Base-by-base conservation (phyloP, 2,888 invertebrate genomes). In the Carcina quercana region DNA sequence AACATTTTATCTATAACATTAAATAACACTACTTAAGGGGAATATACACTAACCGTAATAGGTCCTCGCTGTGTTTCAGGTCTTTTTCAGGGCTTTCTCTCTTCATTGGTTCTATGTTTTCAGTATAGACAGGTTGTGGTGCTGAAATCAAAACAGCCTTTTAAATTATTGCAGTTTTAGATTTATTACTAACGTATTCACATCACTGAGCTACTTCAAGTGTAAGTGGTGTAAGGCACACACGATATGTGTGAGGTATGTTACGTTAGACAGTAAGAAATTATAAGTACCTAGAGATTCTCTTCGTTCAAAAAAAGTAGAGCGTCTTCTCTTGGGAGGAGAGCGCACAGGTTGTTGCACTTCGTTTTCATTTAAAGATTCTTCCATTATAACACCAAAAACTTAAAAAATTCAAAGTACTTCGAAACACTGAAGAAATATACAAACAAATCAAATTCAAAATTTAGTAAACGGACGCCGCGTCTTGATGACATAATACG, bases 291-390 rank as follows among this genome's bases (percentile, higher is more conserved):
- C 67, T 43, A 75, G 43, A 22, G 80, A 80, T 44, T 79, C 74
- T 35, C 80, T 61, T 43, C 70, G 64, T 46, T 76, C 75, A 43
- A 82, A 82, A 41, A 82, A 82, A 7, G 80, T 80, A 21, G 82
- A 82, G 15, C 80, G 60, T 53, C 80, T 63, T 34, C 80, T 61
- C 28, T 70, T 58, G 10, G 80, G 80, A 20, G 80, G 80, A 8
- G 79, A 79, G 10, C 56, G 58, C 52, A 75, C 66, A 11, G 70
- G 55, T 42, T 67, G 59, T 25, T 71, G 60, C 12, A 38, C 42
- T 39, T 70, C 71, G 30, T 43, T 58, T 41, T 74, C 70, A 33
- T 46, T 60, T 3, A 50, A 42, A 8, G 71, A 69, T 48, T 54
- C 67, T 37, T 80, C 75, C 80, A 80, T 80, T 40, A 32, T 45